Evolutionary conservation across 2,888 invertebrate genomes (phyloP).

Genomic region (Drosophila mercatorum): DNA sequence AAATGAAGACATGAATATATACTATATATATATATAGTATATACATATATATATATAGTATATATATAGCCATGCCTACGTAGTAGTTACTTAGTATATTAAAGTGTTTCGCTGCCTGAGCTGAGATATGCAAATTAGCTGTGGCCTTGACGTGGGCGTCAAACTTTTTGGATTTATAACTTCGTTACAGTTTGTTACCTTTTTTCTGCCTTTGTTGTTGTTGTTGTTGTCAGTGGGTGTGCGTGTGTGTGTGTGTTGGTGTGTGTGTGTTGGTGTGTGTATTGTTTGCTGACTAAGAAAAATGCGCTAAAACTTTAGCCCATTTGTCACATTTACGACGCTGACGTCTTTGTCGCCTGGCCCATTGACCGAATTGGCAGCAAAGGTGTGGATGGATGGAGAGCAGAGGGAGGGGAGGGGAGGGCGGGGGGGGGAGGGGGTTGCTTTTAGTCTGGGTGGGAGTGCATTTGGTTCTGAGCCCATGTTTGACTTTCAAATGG

Average conservation of each 20-base stretch:
- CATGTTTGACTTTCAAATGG: slow-evolving; percentile 54
- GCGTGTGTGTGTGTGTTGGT: background rate
- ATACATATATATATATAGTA: no score
- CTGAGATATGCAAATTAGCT: slow-evolving; percentile 75
- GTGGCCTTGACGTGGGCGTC: slow-evolving; percentile 78
- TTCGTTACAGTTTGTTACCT: slow-evolving; percentile 75
- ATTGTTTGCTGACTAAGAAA: slow-evolving; percentile 52
- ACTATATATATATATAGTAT: background rate
- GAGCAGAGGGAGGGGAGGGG: background rate
- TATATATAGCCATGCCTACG: no score
- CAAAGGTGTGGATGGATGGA: slow-evolving; percentile 16
- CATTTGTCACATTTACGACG: slow-evolving; percentile 63
- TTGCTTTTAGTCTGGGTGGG: background rate
- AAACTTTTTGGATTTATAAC: slow-evolving; percentile 76
- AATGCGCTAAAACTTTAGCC: slow-evolving; percentile 54
- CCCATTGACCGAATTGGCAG: slow-evolving; percentile 59
- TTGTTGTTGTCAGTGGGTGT: slow-evolving; percentile 42
- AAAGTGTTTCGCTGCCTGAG: slow-evolving; percentile 33
- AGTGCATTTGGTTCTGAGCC: slow-evolving; percentile 26
- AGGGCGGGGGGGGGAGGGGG: fast-evolving
- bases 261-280: slow-evolving; percentile 21
- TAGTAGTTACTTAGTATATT: slow-evolving; percentile 11
- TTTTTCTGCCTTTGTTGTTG: slow-evolving; percentile 16
- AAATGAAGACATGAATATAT: background rate
- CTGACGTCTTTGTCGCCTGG: slow-evolving; percentile 50